Evolutionary conservation across 2,113 vertebrate species (phyloP).

Genomic region (Grammomys dolichurus): DNA sequence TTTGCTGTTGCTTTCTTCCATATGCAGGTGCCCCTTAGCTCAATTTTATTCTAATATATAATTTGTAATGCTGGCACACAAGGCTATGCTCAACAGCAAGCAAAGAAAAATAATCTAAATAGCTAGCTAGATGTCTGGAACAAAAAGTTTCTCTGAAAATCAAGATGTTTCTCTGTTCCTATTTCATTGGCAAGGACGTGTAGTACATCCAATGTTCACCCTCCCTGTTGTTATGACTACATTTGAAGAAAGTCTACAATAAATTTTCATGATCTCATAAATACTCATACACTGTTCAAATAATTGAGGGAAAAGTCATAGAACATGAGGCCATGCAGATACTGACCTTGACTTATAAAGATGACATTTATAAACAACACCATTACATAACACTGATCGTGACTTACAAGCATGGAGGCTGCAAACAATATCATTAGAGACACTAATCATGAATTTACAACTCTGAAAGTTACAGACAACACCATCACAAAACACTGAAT

Average conservation of each 20-base stretch:
- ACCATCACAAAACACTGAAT: background rate
- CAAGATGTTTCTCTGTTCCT: background rate
- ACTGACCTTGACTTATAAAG: background rate
- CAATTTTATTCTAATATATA: background rate
- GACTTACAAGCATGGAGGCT: background rate
- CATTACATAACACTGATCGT: background rate
- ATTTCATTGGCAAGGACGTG: background rate
- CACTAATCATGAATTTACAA: background rate
- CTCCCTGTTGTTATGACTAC: background rate
- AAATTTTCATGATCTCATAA: background rate
- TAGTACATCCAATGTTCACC: background rate
- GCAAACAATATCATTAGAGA: background rate
- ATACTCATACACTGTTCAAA: background rate
- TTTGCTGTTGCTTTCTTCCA: constrained; percentile 23
- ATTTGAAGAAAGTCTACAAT: constrained; percentile 37
- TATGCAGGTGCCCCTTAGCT: background rate
- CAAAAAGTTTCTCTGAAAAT: background rate
- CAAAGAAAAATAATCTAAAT: background rate
- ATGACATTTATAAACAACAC: background rate
- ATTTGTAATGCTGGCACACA: constrained; percentile 10
- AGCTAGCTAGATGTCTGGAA: background rate
- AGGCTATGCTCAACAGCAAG: background rate
- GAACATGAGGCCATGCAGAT: background rate
- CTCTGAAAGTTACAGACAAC: background rate
- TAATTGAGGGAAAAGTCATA: background rate